A percentile compares a stretch with the other conserved stretches of the same genome.
Conservation (phyloP, 2,888 invertebrate species). For the Linnaemya tessellans region DNA sequence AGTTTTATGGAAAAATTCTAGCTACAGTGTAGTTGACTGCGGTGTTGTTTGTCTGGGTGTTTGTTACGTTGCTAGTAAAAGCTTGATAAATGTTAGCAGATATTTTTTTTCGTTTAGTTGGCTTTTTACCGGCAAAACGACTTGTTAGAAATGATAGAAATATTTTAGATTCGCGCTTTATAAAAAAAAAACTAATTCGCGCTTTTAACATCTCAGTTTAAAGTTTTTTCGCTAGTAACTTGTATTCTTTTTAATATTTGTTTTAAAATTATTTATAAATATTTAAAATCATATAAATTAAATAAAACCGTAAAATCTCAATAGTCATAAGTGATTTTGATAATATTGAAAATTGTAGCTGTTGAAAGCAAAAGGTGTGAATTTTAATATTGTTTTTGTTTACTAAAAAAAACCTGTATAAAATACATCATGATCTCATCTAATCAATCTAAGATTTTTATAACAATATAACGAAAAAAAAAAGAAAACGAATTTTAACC, state of each 20-base stretch:
- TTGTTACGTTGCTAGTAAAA: constrained; percentile 39
- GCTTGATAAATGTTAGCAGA: constrained; percentile 68
- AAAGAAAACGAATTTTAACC: neutral
- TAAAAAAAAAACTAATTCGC: constrained; percentile 44
- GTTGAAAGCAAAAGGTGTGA: constrained; percentile 53
- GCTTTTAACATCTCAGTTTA: constrained; percentile 10
- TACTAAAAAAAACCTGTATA: constrained; percentile 16
- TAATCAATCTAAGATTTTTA: neutral
- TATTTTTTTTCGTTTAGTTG: constrained; percentile 66
- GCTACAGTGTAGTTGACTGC: neutral
- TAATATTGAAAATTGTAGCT: neutral
- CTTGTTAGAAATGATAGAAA: constrained; percentile 44
- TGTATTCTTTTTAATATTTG: neutral
- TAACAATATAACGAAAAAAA: neutral
- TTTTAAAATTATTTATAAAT: constrained; percentile 11
- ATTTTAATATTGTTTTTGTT: constrained; percentile 32
- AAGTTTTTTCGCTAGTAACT: neutral
- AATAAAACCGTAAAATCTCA: constrained; percentile 13
- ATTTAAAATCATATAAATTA: neutral
- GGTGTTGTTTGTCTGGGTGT: constrained; percentile 10
- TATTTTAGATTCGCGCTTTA: neutral
- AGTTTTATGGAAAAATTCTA: constrained; percentile 36
- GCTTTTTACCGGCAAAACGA: constrained; percentile 66
- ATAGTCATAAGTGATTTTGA: constrained; percentile 6
- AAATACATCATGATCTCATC: constrained; percentile 49